These are phyloP conservation scores for Pogonocichla stellata DNA, from an alignment of 2,113 vertebrate genomes.

Conservation along the genomic window DNA sequence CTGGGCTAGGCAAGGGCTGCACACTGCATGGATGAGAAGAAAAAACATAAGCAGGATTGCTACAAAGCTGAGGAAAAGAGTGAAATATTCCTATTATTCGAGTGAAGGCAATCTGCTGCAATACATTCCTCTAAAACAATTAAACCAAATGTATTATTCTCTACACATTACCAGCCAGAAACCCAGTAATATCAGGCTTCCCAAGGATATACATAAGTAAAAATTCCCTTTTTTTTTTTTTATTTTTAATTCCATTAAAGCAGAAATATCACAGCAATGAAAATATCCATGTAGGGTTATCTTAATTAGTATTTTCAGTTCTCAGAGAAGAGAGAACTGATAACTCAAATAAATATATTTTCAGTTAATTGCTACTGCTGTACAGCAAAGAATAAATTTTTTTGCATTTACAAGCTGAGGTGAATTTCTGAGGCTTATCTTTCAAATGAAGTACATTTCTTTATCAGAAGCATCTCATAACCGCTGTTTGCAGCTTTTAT, in stretches of 20 bases:
- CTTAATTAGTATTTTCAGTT: constrained; percentile 16
- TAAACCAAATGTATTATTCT: background rate
- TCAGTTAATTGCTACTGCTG: background rate
- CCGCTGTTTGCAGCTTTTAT: constrained; percentile 20
- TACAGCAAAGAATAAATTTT: constrained; percentile 6
- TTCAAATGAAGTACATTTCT: constrained; percentile 10
- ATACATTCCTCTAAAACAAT: background rate
- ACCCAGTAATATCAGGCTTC: background rate
- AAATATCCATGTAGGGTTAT: background rate
- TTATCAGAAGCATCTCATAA: constrained; percentile 47
- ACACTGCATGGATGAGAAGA: background rate
- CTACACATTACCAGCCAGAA: background rate
- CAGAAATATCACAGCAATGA: background rate
- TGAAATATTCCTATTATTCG: background rate
- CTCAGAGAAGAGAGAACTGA: background rate
- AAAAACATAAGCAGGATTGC: background rate
- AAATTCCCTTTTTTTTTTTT: background rate
- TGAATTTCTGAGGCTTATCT: constrained; percentile 31
- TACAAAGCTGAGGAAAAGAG: background rate
- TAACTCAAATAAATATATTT: background rate
- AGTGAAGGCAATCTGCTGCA: background rate
- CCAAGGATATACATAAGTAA: background rate
- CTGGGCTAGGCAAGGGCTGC: background rate
- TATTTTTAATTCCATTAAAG: background rate
- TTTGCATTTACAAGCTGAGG: background rate